Conservation (phyloP, 2,113 vertebrate species). For the Datnioides undecimradiatus region DNA sequence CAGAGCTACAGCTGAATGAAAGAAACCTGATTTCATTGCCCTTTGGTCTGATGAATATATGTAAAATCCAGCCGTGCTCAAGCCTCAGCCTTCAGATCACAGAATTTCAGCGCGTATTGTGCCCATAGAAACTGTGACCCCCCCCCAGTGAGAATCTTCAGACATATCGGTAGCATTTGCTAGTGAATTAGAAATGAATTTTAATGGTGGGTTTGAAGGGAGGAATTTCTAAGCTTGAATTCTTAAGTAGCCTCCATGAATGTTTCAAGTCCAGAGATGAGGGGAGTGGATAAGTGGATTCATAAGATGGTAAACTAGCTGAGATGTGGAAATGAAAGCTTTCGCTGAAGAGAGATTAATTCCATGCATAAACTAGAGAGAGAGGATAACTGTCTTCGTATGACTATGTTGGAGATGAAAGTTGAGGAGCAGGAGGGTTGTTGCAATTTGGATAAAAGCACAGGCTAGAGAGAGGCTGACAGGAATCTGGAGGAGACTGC, state of each 20-base stretch:
- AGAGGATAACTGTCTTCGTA: slow-evolving; percentile 18
- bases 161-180: slow-evolving; percentile 29
- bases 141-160: slow-evolving; percentile 8
- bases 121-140: not conserved
- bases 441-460: slow-evolving; percentile 44
- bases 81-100: not conserved
- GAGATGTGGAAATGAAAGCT: slow-evolving; percentile 46
- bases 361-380: slow-evolving; percentile 13
- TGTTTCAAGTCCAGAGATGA: slow-evolving; percentile 44
- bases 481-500: slow-evolving; percentile 41
- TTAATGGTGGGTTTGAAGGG: slow-evolving; percentile 27
- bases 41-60: not conserved
- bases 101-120: not conserved
- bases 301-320: slow-evolving; percentile 4
- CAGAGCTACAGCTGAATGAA: not conserved
- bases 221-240: slow-evolving; percentile 29
- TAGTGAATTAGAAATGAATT: slow-evolving; percentile 39
- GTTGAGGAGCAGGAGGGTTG: slow-evolving; percentile 3
- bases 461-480: slow-evolving; percentile 29
- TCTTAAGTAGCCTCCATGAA: slow-evolving; percentile 35
- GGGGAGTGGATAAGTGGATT: slow-evolving; percentile 23
- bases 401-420: slow-evolving; percentile 40
- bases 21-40: not conserved
- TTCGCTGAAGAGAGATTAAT: slow-evolving; percentile 27
- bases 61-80: not conserved